Base-by-base conservation (phyloP, 2,113 vertebrate genomes). In the Cyprinodon tularosa region DNA sequence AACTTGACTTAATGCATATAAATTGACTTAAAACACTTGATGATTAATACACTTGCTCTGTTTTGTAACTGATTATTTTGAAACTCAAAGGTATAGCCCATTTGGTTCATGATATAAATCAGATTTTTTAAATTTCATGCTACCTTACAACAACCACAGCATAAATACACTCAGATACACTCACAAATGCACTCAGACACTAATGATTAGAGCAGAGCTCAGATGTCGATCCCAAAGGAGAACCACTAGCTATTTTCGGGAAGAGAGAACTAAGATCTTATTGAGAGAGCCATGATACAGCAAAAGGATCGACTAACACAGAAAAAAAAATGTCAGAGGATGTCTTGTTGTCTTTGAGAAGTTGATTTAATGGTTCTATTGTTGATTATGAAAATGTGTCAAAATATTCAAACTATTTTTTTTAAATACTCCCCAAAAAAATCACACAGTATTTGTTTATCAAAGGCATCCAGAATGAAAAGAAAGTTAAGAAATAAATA, bases 201-300 rank as follows among this genome's bases (percentile, higher is more conserved):
- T 71, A 57, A 86, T 82, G 76, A 76, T 73, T 74, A 50, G 53
- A 74, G 72, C 62, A 78, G 65, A 85, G 82, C 80, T 82, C 73
- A 69, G 67, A 62, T 72, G 79, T 84, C 67, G 15, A 67, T 86
- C 88, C 90, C 83, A 84, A 39, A 83, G 82, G 83, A 80, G 77
- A 79, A 66, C 60, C 85, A 64, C 0, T 48, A 39, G 62, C 78
- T 90, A 91, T 91, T 90, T 85, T 57, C 67, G 9, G 78, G 76
- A 70, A 62, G 63, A 70, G 60, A 87, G 71, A 72, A 80, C 72
- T 85, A 87, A 81, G 81, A 83, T 72, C 73, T 47, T 62, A 73
- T 68, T 15, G 81, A 86, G 79, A 67, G 70, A 62, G 70, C 66
- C 74, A 64, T 42, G 39, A 29, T 15, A 84, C 71, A 67, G 76